Percentiles rank a stretch among this genome's conserved stretches.
Conservation (phyloP, 2,797 vertebrate species). For the Apodemus agrarius region DNA sequence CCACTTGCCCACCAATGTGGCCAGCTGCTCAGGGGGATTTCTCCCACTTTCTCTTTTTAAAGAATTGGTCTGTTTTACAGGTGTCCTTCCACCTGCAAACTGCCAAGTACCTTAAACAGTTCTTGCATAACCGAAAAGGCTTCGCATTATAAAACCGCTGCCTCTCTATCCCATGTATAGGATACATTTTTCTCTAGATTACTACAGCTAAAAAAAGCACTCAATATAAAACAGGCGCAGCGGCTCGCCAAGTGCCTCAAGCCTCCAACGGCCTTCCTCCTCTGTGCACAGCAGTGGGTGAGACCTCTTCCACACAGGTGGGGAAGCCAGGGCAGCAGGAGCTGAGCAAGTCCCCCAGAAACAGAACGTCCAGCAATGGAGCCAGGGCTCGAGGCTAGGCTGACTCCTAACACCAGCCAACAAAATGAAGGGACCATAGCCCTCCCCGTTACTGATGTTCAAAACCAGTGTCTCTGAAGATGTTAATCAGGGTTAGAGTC, state of each 20-base stretch:
- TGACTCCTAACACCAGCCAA: neutral
- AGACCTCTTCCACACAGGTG: neutral
- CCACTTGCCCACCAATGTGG: neutral
- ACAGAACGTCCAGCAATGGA: neutral
- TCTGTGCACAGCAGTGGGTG: neutral
- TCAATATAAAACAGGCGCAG: neutral
- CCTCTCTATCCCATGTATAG: neutral
- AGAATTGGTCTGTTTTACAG: neutral
- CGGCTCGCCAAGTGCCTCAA: rapidly evolving
- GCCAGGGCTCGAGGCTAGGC: neutral
- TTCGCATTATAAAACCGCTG: neutral
- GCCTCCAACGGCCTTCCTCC: neutral
- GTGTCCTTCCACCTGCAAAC: neutral
- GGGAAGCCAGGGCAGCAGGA: rapidly evolving
- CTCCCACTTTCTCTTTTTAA: neutral
- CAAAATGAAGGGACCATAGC: neutral
- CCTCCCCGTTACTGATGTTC: neutral
- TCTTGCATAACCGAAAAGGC: neutral
- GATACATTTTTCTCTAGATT: neutral
- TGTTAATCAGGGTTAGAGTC: neutral
- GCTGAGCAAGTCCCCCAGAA: neutral
- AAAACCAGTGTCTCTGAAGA: neutral
- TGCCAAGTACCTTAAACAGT: neutral
- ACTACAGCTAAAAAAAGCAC: neutral
- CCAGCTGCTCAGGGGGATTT: neutral